phyloP scores from a whole-genome alignment of 1,140 invertebrate species.

The Pentalonia nigronervosa region DNA sequence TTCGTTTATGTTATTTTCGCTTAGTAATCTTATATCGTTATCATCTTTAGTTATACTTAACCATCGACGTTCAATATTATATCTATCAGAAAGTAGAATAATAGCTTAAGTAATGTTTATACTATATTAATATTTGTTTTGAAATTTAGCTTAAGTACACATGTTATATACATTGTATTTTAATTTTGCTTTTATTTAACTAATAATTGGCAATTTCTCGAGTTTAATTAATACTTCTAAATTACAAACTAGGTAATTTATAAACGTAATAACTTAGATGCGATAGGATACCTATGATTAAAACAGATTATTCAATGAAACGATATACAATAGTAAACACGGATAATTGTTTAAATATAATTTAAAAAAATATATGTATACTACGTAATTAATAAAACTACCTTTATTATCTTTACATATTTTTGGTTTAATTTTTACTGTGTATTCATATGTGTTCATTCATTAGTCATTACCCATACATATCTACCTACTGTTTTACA shows the following conservation, averaged over 20 bases:
- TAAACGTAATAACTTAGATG: neutral
- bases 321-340: no score
- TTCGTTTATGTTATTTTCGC: neutral
- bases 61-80: slow-evolving; percentile 23
- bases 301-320: neutral
- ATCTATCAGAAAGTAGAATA: neutral
- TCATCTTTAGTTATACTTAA: neutral
- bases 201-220: neutral
- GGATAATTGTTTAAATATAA: no score
- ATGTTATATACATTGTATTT: neutral
- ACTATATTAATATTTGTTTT: neutral
- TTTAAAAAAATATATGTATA: no score
- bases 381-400: neutral
- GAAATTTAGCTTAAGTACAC: neutral
- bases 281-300: neutral
- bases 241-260: neutral
- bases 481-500: neutral
- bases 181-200: neutral
- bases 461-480: no score
- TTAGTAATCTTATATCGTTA: neutral
- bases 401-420: neutral
- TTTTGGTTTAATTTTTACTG: no score
- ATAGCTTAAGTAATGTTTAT: neutral
- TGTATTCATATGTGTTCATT: no score
- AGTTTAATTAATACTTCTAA: neutral